A percentile compares a stretch with the other conserved stretches of the same genome.
phyloP scores from a whole-genome alignment of 2,797 vertebrate species.

The Odontamblyopus lacepedii region DNA sequence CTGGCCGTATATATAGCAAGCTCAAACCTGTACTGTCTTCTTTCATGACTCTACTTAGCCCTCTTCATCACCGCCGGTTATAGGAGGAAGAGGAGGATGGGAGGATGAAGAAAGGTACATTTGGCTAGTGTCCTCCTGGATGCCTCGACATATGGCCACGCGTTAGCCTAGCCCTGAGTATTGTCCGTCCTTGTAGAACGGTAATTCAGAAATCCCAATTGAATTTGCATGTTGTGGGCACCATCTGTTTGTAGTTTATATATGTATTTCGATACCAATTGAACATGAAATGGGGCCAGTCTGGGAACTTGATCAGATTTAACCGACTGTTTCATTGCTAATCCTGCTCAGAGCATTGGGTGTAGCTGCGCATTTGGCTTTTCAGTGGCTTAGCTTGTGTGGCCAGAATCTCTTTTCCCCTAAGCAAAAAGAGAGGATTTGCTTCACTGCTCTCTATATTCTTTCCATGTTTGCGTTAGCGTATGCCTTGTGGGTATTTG shows the following conservation, averaged over 20 bases:
- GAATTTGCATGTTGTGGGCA: constrained; percentile 41
- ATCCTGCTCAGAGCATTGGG: constrained; percentile 34
- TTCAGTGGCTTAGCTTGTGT: constrained; percentile 24
- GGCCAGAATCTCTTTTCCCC: constrained; percentile 18
- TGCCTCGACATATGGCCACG: constrained; percentile 19
- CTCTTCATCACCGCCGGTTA: constrained; percentile 37
- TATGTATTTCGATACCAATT: constrained; percentile 35
- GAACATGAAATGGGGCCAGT: constrained; percentile 30
- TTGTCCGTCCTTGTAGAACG: constrained; percentile 29
- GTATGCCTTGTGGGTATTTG: constrained; percentile 22
- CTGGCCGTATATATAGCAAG: constrained; percentile 20
- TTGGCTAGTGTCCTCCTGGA: constrained; percentile 6
- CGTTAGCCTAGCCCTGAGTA: constrained; percentile 8
- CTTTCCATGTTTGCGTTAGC: constrained; percentile 1
- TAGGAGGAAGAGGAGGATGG: constrained; percentile 31
- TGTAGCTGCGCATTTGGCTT: constrained; percentile 28
- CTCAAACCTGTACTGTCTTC: constrained; percentile 29
- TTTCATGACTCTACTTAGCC: constrained; percentile 23
- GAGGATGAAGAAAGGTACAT: constrained; percentile 27
- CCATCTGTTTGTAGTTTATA: constrained; percentile 47
- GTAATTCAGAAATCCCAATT: constrained; percentile 30
- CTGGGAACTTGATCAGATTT: constrained; percentile 37
- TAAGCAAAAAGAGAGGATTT: background rate
- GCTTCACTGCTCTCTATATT: constrained; percentile 22
- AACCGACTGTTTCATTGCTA: constrained; percentile 43